Percentiles rank a stretch among this genome's conserved stretches.
These are phyloP conservation scores for Phalloptychus januarius DNA, from an alignment of 2,797 vertebrate genomes.

Conservation along the genomic window DNA sequence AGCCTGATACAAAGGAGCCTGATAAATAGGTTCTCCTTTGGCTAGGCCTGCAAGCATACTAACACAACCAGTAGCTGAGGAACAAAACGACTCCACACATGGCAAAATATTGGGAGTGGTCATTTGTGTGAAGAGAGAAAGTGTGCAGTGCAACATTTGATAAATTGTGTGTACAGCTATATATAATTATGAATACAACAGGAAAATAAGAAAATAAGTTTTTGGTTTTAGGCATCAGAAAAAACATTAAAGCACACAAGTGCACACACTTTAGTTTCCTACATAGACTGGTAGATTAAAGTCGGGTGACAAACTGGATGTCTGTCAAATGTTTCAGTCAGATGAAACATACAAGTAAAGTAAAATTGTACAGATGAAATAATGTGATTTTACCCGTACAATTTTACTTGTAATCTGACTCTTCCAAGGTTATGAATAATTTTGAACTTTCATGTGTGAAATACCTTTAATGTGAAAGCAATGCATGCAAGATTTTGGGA, in stretches of 20 bases:
- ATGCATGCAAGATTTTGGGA: not conserved
- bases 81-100: slow-evolving; percentile 14
- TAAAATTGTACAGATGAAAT: not conserved
- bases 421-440: not conserved
- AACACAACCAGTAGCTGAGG: slow-evolving; percentile 3
- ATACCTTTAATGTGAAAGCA: not conserved
- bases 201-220: not conserved
- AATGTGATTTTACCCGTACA: not conserved
- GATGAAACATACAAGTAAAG: not conserved
- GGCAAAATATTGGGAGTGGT: slow-evolving; percentile 8
- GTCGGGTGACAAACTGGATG: not conserved
- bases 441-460: not conserved
- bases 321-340: not conserved
- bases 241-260: not conserved
- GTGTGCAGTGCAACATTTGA: not conserved
- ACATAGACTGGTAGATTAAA: not conserved
- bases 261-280: not conserved
- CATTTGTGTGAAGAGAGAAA: slow-evolving; percentile 13
- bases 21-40: slow-evolving; percentile 46
- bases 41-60: slow-evolving; percentile 12
- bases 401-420: not conserved
- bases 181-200: not conserved
- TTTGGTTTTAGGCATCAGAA: not conserved
- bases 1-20: slow-evolving; percentile 58
- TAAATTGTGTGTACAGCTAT: not conserved